Evolutionary conservation across 1,140 invertebrate genomes (phyloP).

Genomic region (Drosophila grimshawi): DNA sequence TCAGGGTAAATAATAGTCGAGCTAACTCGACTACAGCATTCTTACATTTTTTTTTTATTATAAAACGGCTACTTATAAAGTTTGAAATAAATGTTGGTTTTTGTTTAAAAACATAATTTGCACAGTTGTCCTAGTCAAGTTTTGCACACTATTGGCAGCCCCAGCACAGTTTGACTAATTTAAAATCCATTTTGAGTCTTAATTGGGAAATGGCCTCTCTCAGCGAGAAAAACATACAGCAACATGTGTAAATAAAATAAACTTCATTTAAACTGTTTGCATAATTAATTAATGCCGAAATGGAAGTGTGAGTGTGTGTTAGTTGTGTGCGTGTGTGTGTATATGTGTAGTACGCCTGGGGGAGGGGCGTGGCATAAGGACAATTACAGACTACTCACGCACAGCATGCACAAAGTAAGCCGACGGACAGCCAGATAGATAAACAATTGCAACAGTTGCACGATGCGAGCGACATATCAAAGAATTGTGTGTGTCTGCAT

Average conservation of each 20-base stretch:
- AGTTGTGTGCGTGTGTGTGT: conserved; percentile 3
- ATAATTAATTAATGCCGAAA: conserved; percentile 79
- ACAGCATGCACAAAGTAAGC: conserved; percentile 17
- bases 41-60: no score
- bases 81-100: no score
- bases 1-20: no score
- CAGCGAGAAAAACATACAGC: conserved; percentile 38
- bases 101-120: no score
- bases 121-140: no score
- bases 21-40: no score
- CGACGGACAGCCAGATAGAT: conserved; percentile 19
- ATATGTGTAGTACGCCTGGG: background rate
- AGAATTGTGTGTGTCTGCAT: background rate
- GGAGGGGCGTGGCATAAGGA: conserved; percentile 23
- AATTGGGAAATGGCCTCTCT: no score
- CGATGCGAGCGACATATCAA: conserved; percentile 11
- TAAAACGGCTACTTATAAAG: no score
- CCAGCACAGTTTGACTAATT: conserved; percentile 15
- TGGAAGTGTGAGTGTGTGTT: conserved; percentile 1
- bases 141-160: background rate
- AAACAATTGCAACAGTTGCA: conserved; percentile 36
- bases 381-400: conserved; percentile 21
- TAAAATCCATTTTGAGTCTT: conserved; percentile 13
- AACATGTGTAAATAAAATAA: conserved; percentile 82
- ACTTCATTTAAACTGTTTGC: conserved; percentile 80